phyloP scores from a whole-genome alignment of 2,797 vertebrate genomes.

The Heliangelus exortis region DNA sequence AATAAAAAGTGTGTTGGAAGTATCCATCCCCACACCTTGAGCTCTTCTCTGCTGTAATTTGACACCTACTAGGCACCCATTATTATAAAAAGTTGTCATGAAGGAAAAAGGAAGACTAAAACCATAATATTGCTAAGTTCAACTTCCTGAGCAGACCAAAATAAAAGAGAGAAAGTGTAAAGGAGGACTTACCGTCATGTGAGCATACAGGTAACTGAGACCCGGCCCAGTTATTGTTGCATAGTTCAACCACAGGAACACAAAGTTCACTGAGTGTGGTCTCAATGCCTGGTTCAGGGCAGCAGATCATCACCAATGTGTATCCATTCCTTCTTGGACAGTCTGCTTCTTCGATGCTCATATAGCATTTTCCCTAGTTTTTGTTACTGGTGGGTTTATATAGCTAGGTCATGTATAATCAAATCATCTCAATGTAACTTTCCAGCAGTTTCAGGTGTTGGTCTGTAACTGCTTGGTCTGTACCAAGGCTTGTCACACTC shows the following conservation, averaged over 20 bases:
- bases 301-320: background rate
- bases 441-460: background rate
- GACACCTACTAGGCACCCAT: background rate
- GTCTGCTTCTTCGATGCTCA: background rate
- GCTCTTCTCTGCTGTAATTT: background rate
- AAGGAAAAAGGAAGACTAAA: background rate
- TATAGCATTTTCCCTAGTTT: background rate
- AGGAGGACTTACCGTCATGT: background rate
- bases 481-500: background rate
- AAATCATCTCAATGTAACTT: background rate
- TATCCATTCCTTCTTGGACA: background rate
- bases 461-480: background rate
- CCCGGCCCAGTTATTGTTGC: background rate
- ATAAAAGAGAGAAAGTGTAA: background rate
- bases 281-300: background rate
- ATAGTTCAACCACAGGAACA: fast-evolving
- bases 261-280: background rate
- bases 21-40: background rate
- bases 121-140: background rate
- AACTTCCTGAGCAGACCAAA: background rate
- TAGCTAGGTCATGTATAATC: background rate
- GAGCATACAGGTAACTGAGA: background rate
- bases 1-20: background rate
- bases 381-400: background rate
- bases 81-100: background rate